Evolutionary conservation across 2,113 vertebrate species (phyloP).

Genomic region (Pelmatolapia mariae): DNA sequence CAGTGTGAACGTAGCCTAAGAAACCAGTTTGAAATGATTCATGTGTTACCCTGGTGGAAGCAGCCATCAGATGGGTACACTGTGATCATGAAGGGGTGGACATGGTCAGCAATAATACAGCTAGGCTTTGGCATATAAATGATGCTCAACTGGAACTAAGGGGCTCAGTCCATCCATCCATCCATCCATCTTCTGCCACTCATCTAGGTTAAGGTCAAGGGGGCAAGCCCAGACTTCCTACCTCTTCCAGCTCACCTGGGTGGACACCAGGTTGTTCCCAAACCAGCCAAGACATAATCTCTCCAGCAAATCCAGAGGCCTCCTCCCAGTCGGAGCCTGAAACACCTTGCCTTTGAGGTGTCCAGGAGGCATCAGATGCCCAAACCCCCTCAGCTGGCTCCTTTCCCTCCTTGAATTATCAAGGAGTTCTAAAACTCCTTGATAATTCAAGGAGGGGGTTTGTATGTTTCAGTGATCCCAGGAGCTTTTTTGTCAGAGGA

Average conservation of each 20-base stretch:
- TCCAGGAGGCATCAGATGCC: not conserved
- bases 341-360: not conserved
- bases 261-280: not conserved
- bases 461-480: not conserved
- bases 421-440: not conserved
- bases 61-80: not conserved
- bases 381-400: not conserved
- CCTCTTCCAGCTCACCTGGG: not conserved
- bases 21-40: not conserved
- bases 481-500: not conserved
- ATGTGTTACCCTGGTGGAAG: not conserved
- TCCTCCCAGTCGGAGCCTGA: not conserved
- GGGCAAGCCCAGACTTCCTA: not conserved
- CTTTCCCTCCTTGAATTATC: not conserved
- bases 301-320: not conserved
- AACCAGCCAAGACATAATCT: not conserved
- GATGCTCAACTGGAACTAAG: not conserved
- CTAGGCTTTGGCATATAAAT: not conserved
- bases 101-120: not conserved
- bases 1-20: not conserved
- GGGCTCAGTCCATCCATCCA: not conserved
- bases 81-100: not conserved
- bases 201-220: not conserved
- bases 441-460: not conserved
- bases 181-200: not conserved